Percentiles rank a stretch among this genome's conserved stretches.
Evolutionary conservation across 2,888 invertebrate genomes (phyloP).

Genomic region (Cryptocephalus moraei): DNA sequence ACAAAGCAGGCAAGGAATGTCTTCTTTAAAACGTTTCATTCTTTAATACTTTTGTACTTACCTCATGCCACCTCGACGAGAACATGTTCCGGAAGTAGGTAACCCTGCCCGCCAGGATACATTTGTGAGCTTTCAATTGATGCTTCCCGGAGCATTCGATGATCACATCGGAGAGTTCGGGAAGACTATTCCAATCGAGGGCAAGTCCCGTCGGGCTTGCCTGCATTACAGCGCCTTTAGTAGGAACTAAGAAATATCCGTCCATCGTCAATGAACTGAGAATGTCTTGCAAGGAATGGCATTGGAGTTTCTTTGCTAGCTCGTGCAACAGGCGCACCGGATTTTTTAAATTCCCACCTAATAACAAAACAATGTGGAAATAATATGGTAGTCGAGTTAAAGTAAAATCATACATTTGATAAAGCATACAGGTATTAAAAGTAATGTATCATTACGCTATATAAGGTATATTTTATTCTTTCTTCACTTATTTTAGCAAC

Average conservation of each 20-base stretch:
- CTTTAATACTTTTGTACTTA: too few species aligned
- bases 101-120: constrained; percentile 67
- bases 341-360: constrained; percentile 31
- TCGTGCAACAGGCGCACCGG: constrained; percentile 49
- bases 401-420: too few species aligned
- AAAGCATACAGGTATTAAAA: too few species aligned
- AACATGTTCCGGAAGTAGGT: constrained; percentile 84
- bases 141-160: constrained; percentile 32
- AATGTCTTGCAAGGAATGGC: constrained; percentile 42
- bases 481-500: constrained; percentile 8
- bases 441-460: too few species aligned
- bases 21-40: too few species aligned
- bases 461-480: constrained; percentile 6
- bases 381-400: too few species aligned
- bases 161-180: constrained; percentile 32
- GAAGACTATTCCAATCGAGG: constrained; percentile 18
- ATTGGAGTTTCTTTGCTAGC: constrained; percentile 44
- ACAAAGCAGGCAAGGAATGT: too few species aligned
- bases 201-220: constrained; percentile 13
- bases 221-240: not conserved
- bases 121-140: constrained; percentile 61
- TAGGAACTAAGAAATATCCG: constrained; percentile 12
- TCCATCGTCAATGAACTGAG: constrained; percentile 38
- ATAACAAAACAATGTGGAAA: too few species aligned
- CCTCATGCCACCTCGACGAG: constrained; percentile 67